These are phyloP conservation scores for Notamacropus eugenii DNA, from an alignment of 2,797 vertebrate genomes.

Conservation along the genomic window DNA sequence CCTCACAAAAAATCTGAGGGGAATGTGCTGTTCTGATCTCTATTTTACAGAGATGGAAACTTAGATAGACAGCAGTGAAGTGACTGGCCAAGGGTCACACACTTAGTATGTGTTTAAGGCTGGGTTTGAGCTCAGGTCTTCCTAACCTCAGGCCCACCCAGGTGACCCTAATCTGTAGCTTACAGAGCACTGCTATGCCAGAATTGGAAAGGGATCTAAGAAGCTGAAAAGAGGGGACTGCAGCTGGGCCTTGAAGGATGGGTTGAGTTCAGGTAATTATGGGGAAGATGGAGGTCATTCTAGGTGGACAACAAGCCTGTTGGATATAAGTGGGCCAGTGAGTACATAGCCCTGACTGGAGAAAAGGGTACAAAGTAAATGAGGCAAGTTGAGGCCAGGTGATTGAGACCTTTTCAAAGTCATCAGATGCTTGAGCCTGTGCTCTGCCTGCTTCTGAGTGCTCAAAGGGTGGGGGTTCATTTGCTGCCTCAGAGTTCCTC, in stretches of 20 bases:
- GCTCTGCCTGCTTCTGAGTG: not conserved
- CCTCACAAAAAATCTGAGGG: not conserved
- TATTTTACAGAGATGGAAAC: not conserved
- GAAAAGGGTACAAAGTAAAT: not conserved
- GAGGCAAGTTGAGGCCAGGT: not conserved
- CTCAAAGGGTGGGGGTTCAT: not conserved
- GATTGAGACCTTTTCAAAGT: not conserved
- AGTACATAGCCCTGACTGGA: no score
- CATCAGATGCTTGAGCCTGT: not conserved
- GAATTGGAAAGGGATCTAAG: no score
- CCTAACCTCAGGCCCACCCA: no score
- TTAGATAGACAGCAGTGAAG: not conserved
- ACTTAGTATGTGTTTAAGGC: not conserved
- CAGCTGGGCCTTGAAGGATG: no score
- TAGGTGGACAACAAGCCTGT: not conserved
- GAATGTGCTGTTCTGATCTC: not conserved
- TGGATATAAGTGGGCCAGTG: not conserved
- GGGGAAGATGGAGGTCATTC: not conserved
- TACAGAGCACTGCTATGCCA: no score
- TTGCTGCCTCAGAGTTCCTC: not conserved
- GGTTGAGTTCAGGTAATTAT: not conserved
- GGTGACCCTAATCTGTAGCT: no score
- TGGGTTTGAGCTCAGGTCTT: no score
- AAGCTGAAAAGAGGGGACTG: no score
- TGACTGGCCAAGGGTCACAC: not conserved